Conservation (phyloP, 2,888 invertebrate species). For the Cheilosia vernalis region DNA sequence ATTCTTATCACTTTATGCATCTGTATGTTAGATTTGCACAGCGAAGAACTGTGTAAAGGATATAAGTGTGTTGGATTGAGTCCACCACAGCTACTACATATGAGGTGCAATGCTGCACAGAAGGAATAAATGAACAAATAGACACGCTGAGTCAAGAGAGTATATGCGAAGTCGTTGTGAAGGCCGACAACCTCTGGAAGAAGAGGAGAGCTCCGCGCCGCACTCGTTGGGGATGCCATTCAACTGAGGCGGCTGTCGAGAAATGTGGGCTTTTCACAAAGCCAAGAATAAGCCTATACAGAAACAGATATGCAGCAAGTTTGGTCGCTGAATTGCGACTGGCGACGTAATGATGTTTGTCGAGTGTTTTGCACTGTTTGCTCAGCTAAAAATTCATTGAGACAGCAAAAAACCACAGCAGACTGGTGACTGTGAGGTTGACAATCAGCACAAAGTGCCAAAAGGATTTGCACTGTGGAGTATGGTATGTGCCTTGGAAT, state of each 20-base stretch:
- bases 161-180: constrained; percentile 5
- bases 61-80: constrained; percentile 50
- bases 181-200: constrained; percentile 70
- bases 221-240: constrained; percentile 46
- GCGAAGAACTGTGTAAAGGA: constrained; percentile 45
- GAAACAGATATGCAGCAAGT: constrained; percentile 14
- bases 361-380: constrained; percentile 71
- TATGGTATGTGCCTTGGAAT: constrained; percentile 44
- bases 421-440: constrained; percentile 38
- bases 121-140: constrained; percentile 71
- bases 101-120: constrained; percentile 34
- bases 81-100: constrained; percentile 23
- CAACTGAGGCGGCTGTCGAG: constrained; percentile 30
- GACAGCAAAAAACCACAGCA: constrained; percentile 63
- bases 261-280: constrained; percentile 24
- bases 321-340: constrained; percentile 61
- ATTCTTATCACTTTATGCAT: constrained; percentile 74
- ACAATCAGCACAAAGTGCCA: constrained; percentile 41
- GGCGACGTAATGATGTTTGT: constrained; percentile 74
- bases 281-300: constrained; percentile 60
- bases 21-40: constrained; percentile 72
- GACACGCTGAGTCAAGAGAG: constrained; percentile 21
- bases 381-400: constrained; percentile 69
- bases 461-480: constrained; percentile 27
- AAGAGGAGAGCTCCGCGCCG: not conserved